These are phyloP conservation scores for Hemiprocne comata DNA, from an alignment of 2,113 vertebrate species.

Conservation along the genomic window DNA sequence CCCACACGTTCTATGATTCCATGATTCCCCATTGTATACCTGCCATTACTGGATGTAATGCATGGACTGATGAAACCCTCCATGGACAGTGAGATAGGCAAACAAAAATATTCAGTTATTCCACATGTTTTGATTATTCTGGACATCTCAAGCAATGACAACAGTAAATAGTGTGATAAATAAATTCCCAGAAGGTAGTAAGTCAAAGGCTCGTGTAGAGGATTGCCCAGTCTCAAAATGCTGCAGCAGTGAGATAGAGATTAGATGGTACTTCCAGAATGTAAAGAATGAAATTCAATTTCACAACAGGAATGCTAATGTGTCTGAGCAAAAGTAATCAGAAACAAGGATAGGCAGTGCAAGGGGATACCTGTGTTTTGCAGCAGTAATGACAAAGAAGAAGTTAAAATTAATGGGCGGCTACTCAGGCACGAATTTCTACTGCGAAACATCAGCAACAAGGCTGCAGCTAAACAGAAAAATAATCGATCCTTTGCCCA, in stretches of 20 bases:
- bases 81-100: background rate
- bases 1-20: too few species aligned
- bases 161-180: background rate
- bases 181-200: background rate
- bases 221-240: background rate
- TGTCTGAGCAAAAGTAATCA: background rate
- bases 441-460: background rate
- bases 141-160: background rate
- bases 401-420: background rate
- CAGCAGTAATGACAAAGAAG: background rate
- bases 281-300: constrained; percentile 3
- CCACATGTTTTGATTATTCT: background rate
- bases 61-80: background rate
- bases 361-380: background rate
- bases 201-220: background rate
- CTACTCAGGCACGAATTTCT: background rate
- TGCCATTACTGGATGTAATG: background rate
- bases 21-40: background rate
- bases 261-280: background rate
- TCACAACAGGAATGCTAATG: background rate
- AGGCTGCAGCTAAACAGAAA: background rate
- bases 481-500: background rate
- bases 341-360: background rate
- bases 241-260: background rate
- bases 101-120: background rate